Conservation (phyloP, 1,140 invertebrate genomes). For the Phenacoccus solenopsis region DNA sequence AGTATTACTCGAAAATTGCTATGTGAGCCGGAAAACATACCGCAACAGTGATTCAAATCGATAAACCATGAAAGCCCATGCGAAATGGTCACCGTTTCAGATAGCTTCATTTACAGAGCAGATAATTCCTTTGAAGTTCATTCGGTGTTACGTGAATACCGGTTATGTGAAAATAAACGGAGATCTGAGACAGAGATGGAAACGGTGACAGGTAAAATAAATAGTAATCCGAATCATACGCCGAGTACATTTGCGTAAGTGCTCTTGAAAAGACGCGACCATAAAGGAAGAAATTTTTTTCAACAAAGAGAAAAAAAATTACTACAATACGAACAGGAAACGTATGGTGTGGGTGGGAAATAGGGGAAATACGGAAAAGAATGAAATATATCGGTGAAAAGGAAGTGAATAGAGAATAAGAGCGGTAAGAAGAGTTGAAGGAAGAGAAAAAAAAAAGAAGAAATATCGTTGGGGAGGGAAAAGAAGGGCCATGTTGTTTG, state of each 20-base stretch:
- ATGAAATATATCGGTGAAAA: neutral
- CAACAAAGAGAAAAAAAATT: neutral
- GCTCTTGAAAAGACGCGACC: neutral
- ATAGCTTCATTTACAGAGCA: too few relatives aligned
- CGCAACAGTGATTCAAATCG: too few relatives aligned
- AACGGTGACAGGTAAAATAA: neutral
- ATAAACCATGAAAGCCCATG: too few relatives aligned
- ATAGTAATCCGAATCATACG: neutral
- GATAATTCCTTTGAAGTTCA: too few relatives aligned
- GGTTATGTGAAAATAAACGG: too few relatives aligned
- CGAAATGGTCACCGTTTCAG: too few relatives aligned
- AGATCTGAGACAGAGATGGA: too few relatives aligned
- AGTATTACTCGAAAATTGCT: too few relatives aligned
- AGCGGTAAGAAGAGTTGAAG: neutral
- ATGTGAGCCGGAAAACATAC: too few relatives aligned
- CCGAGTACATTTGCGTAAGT: neutral
- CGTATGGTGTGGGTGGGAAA: neutral
- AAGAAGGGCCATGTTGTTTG: neutral
- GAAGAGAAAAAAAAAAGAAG: neutral
- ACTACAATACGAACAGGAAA: neutral
- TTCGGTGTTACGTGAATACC: too few relatives aligned
- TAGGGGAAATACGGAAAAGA: constrained; percentile 7
- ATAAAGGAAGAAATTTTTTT: too few relatives aligned
- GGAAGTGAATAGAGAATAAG: neutral
- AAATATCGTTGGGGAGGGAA: neutral